Conservation (phyloP, 2,113 vertebrate species). For the Apteryx owenii region DNA sequence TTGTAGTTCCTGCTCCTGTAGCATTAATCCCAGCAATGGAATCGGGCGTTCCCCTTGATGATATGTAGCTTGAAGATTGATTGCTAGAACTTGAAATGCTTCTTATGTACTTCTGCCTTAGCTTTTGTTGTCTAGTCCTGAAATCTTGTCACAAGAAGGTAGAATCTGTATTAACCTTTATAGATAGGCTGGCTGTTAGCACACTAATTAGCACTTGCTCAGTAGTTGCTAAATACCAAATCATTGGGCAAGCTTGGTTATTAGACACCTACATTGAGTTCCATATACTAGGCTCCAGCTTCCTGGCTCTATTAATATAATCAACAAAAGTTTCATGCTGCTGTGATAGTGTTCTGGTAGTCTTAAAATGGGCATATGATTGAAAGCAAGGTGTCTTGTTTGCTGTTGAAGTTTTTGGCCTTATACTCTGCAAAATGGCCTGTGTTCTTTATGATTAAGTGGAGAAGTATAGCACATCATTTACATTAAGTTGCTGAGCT, state of each 20-base stretch:
- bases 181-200: not conserved
- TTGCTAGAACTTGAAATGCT: not conserved
- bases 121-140: not conserved
- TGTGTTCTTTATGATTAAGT: not conserved
- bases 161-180: not conserved
- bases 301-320: not conserved
- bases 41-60: not conserved
- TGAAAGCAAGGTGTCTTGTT: conserved; percentile 7
- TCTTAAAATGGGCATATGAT: not conserved
- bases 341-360: not conserved
- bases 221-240: conserved; percentile 1
- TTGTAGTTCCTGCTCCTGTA: not conserved
- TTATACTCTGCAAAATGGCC: not conserved
- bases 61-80: not conserved
- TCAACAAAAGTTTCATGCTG: conserved; percentile 13
- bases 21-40: not conserved
- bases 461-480: not conserved
- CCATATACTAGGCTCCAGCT: not conserved
- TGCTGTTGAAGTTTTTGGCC: not conserved
- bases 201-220: not conserved
- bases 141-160: not conserved
- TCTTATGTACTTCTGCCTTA: not conserved
- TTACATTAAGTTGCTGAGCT: not conserved
- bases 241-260: conserved; percentile 11
- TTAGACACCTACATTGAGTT: conserved; percentile 32